These are phyloP conservation scores for Athrips mouffetella DNA, from an alignment of 2,888 invertebrate species.

Conservation along the genomic window DNA sequence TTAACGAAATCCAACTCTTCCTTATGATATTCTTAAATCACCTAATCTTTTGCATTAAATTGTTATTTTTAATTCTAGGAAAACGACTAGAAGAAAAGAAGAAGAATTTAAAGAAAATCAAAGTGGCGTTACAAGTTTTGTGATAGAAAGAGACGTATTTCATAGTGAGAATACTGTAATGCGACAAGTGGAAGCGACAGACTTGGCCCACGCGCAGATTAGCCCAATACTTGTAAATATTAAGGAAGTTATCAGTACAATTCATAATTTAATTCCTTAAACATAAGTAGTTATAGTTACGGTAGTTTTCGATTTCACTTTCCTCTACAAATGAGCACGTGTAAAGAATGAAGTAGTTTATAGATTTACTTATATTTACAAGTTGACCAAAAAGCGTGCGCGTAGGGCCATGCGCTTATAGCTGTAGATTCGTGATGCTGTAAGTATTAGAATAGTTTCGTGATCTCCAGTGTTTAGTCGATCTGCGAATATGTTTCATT, in stretches of 20 bases:
- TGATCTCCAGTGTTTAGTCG: constrained; percentile 67
- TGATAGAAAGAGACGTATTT: constrained; percentile 55
- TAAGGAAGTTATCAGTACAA: neutral
- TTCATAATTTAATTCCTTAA: neutral
- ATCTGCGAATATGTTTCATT: constrained; percentile 45
- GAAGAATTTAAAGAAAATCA: too few relatives aligned
- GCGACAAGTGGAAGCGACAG: constrained; percentile 27
- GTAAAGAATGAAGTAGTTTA: neutral
- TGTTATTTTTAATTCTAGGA: constrained; percentile 28
- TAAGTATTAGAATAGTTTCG: constrained; percentile 66
- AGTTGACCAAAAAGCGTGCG: constrained; percentile 1
- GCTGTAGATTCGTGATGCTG: constrained; percentile 28
- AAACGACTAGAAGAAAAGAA: too few relatives aligned
- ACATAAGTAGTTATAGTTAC: neutral
- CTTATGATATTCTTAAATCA: neutral
- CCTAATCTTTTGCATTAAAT: neutral
- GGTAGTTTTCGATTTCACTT: neutral
- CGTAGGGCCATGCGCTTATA: neutral
- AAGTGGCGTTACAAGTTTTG: constrained; percentile 54
- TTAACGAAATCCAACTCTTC: too few relatives aligned
- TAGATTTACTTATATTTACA: neutral
- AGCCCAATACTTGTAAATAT: neutral
- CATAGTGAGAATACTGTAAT: constrained; percentile 50
- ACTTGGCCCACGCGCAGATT: neutral
- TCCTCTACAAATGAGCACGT: neutral